These are phyloP conservation scores for Caenorhabditis auriculariae DNA, from an alignment of 2,888 invertebrate species.

Conservation along the genomic window DNA sequence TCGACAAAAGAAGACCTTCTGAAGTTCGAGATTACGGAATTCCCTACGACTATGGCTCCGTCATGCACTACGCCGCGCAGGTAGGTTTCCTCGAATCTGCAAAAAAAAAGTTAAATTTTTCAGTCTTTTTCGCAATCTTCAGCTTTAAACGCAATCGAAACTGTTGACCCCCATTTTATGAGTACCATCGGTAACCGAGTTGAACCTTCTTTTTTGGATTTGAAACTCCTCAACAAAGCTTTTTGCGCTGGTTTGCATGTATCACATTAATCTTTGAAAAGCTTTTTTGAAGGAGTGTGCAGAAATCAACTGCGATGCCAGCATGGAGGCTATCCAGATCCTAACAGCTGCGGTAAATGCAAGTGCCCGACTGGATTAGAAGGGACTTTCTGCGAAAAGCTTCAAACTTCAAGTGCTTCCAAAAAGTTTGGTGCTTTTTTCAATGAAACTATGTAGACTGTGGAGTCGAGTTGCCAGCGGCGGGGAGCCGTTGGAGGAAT, in stretches of 20 bases:
- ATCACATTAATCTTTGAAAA: background rate
- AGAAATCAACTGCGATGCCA: conserved; percentile 42
- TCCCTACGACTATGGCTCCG: conserved; percentile 45
- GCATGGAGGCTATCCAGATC: conserved; percentile 58
- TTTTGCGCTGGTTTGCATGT: conserved; percentile 34
- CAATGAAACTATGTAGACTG: no score
- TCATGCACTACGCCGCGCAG: conserved; percentile 46
- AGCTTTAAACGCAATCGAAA: conserved; percentile 34
- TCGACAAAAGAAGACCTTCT: conserved; percentile 32
- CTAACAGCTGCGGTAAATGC: conserved; percentile 56
- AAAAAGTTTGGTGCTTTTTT: no score
- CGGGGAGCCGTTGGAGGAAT: conserved; percentile 31
- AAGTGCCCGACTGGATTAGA: conserved; percentile 58
- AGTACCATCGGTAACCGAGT: conserved; percentile 45
- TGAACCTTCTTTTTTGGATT: conserved; percentile 43
- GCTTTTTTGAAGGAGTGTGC: conserved; percentile 25
- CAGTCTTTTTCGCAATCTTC: conserved; percentile 37
- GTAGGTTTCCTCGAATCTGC: conserved; percentile 8
- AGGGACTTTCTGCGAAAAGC: conserved; percentile 49
- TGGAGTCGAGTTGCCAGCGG: conserved; percentile 29
- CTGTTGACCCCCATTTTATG: conserved; percentile 28
- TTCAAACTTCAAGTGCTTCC: conserved; percentile 40
- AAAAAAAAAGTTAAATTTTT: conserved; percentile 2
- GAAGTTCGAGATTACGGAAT: conserved; percentile 34
- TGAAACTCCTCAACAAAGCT: conserved; percentile 39